These are phyloP conservation scores for Amphipoea lucens DNA, from an alignment of 2,888 invertebrate species.

Conservation along the genomic window DNA sequence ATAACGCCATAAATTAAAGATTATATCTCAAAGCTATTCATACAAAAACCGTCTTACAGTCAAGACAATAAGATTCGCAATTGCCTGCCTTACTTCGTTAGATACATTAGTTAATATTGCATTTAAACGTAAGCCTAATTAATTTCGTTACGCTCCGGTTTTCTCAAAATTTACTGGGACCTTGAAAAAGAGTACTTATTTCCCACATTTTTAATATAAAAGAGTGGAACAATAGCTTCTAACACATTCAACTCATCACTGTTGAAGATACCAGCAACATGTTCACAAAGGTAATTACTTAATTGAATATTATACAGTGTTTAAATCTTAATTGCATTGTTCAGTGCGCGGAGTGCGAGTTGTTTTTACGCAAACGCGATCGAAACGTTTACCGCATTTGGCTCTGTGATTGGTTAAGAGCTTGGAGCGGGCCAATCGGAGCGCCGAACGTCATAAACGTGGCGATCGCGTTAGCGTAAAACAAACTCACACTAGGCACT, in stretches of 20 bases:
- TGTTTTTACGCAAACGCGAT: no score
- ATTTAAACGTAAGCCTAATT: constrained; percentile 74
- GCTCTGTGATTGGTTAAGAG: no score
- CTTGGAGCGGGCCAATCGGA: no score
- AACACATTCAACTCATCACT: constrained; percentile 78
- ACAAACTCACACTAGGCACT: no score
- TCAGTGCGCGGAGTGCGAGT: no score
- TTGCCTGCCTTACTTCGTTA: constrained; percentile 38
- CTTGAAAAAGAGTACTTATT: constrained; percentile 78
- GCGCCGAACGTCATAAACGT: no score
- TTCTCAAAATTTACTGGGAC: constrained; percentile 77
- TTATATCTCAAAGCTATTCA: constrained; percentile 50
- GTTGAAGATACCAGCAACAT: constrained; percentile 78
- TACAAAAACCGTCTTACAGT: constrained; percentile 18
- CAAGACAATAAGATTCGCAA: constrained; percentile 47
- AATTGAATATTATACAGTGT: constrained; percentile 62
- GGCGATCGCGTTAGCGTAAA: no score
- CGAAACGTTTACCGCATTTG: no score
- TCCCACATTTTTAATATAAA: constrained; percentile 81
- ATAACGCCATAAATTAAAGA: constrained; percentile 56
- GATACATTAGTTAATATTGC: constrained; percentile 68
- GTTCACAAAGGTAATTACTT: constrained; percentile 80
- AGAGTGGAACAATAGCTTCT: constrained; percentile 76
- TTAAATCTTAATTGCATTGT: constrained; percentile 50
- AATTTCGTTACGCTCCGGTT: constrained; percentile 82